Evolutionary conservation across 2,797 vertebrate genomes (phyloP), one percentile per base, ranked within the genome.

Genomic region (Eulemur rubriventer): DNA sequence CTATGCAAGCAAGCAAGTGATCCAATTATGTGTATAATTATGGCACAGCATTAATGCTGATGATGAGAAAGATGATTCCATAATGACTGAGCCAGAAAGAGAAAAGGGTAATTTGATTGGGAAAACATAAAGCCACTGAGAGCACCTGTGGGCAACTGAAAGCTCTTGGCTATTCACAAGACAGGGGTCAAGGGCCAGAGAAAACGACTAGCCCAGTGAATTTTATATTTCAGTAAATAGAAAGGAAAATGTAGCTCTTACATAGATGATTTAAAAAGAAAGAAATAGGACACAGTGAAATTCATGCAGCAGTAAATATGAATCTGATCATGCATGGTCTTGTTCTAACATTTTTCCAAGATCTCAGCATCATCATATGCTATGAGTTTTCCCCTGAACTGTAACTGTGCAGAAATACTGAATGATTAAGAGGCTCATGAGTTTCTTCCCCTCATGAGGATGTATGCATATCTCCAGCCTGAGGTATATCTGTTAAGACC

Each of bases 1-100:
- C 86, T 94, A 84, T 93, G 83, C 75, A 91, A 96, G 81, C 86
- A 70, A 96, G 82, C 88, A 95, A 97, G 61, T 97, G 93, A 95
- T 95, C 75, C 95, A 97, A 94, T 95, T 97, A 96, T 96, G 89
- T 80, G 35, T 87, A 92, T 94, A 96, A 97, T 97, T 96, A 96
- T 94, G 89, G 86, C 52, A 96, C 52, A 89, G 63, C 50, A 93
- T 96, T 97, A 97, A 95, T 97, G 91, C 73, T 95, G 88, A 96
- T 93, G 85, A 93, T 82, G 90, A 59, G 48, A 95, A 95, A 97
- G 79, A 96, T 95, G 75, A 93, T 89, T 89, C 81, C 65, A 91
- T 96, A 96, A 92, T 78, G 89, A 94, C 65, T 89, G 35, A 95
- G 41, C 85, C 93, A 97, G 75, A 84, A 94, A 93, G 63, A 75